Conservation (phyloP, 2,113 vertebrate species). For the Siphamia tubifer region DNA sequence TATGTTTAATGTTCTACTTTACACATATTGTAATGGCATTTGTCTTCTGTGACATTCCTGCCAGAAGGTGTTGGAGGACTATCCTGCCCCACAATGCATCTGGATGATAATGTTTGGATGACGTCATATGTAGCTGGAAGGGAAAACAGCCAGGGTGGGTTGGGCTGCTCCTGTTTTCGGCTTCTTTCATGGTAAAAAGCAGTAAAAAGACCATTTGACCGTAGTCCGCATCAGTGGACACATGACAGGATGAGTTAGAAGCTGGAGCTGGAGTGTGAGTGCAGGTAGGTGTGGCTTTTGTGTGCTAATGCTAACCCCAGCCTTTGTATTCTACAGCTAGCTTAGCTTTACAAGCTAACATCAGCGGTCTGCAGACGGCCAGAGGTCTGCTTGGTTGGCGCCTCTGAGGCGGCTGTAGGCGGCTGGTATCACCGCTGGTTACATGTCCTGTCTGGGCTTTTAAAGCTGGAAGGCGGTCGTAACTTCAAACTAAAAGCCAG, state of each 20-base stretch:
- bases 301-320: too few relatives aligned
- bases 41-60: too few relatives aligned
- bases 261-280: not conserved
- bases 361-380: conserved; percentile 8
- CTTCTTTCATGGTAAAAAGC: not conserved
- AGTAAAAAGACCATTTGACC: not conserved
- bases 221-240: not conserved
- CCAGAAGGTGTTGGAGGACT: conserved; percentile 46
- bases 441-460: not conserved
- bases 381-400: conserved; percentile 52
- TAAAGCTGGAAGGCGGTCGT: not conserved
- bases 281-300: conserved; percentile 71
- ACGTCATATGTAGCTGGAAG: conserved; percentile 54
- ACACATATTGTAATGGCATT: too few relatives aligned
- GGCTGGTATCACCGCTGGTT: conserved; percentile 37
- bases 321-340: conserved; percentile 47
- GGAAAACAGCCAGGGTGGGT: conserved; percentile 57
- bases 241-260: conserved; percentile 56
- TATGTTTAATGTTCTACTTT: too few relatives aligned
- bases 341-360: conserved; percentile 46
- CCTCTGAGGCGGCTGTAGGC: conserved; percentile 47
- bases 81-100: conserved; percentile 66
- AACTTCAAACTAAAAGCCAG: not conserved
- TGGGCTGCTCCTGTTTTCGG: conserved; percentile 26
- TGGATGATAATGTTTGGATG: conserved; percentile 59